Conservation (phyloP, 1,140 invertebrate genomes). For the Oedothorax gibbosus region DNA sequence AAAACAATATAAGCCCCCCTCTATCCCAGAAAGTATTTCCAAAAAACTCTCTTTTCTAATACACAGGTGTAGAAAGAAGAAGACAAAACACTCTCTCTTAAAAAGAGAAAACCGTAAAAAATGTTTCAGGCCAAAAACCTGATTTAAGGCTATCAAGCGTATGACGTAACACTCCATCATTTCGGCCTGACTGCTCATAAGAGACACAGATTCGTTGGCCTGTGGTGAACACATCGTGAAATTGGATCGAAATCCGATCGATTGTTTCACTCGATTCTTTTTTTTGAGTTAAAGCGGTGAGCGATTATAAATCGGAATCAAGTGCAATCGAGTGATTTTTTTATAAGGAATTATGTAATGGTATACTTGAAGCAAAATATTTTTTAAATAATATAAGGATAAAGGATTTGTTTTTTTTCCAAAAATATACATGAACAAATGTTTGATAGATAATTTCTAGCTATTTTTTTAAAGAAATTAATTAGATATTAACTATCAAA, state of each 20-base stretch:
- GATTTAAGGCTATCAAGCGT: slow-evolving; percentile 51
- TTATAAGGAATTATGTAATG: too few species aligned
- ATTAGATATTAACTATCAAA: too few species aligned
- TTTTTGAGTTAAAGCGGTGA: neutral
- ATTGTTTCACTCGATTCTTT: slow-evolving; percentile 15
- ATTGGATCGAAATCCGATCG: slow-evolving; percentile 50
- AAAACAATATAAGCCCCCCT: too few species aligned
- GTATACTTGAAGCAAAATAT: too few species aligned
- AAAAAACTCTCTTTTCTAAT: neutral
- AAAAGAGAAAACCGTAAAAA: slow-evolving; percentile 5
- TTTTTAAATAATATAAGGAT: too few species aligned
- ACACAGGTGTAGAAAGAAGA: slow-evolving; percentile 16
- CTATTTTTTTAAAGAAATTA: too few species aligned
- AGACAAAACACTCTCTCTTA: slow-evolving; percentile 12
- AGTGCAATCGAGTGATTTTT: too few species aligned
- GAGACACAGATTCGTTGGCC: slow-evolving; percentile 34
- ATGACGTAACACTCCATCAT: slow-evolving; percentile 54
- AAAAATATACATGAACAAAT: too few species aligned
- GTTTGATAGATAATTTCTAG: too few species aligned
- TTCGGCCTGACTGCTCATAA: slow-evolving; percentile 5
- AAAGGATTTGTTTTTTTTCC: too few species aligned
- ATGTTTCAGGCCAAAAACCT: slow-evolving; percentile 37
- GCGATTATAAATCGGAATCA: slow-evolving; percentile 14
- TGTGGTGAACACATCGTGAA: slow-evolving; percentile 40
- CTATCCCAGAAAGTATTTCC: neutral